Evolutionary conservation across 37 sponge, comb jelly and placozoan species (phyloP).

Genomic region (Beroe ovata): DNA sequence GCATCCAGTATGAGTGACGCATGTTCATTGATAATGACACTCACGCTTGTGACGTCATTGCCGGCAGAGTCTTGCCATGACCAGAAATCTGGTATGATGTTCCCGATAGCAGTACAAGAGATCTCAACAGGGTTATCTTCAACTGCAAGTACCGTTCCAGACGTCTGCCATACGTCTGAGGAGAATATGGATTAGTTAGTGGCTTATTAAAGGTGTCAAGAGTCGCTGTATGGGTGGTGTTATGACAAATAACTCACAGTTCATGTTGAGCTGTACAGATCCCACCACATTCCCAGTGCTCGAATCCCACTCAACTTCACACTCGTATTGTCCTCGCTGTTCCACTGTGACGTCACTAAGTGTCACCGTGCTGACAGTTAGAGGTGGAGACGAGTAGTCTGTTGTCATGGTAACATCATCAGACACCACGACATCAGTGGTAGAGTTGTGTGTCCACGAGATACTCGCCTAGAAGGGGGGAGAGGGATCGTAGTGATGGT

Average conservation of each 20-base stretch:
- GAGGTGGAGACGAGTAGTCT: background rate
- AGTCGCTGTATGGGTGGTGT: no score
- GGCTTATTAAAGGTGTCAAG: no score
- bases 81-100: conserved; percentile 28
- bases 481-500: no score
- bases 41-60: background rate
- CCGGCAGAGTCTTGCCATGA: background rate
- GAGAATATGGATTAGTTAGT: no score
- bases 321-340: background rate
- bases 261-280: background rate
- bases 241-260: conserved; percentile 8
- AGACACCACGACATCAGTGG: background rate
- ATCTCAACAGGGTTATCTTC: conserved; percentile 20
- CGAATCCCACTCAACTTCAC: background rate
- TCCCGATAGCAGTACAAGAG: conserved; percentile 23
- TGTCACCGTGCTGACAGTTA: background rate
- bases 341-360: background rate
- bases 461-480: background rate
- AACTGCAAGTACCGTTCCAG: background rate
- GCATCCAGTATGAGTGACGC: no score
- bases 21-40: no score
- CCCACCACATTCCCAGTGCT: background rate
- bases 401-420: background rate
- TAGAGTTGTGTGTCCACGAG: conserved; percentile 44
- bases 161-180: conserved; percentile 48